A percentile compares a stretch with the other conserved stretches of the same genome.
phyloP scores from a whole-genome alignment of 2,797 vertebrate genomes.

The Darevskia nairensis region DNA sequence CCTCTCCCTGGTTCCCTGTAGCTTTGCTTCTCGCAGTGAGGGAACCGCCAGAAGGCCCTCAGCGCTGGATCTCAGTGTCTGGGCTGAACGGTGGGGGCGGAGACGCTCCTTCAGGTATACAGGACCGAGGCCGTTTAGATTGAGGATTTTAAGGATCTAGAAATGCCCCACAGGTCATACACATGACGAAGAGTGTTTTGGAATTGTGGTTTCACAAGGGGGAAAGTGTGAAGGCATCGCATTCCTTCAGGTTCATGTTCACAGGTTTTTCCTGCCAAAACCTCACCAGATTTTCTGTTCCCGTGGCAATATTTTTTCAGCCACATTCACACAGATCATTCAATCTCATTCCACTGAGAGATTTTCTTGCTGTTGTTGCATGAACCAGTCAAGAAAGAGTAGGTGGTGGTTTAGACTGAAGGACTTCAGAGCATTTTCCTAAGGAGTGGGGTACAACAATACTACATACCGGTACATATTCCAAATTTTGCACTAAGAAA shows the following conservation, averaged over 20 bases:
- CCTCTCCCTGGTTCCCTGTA: too few relatives aligned
- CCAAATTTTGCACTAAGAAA: background rate
- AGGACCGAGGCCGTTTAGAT: too few relatives aligned
- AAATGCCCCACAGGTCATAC: background rate
- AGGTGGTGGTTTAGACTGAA: background rate
- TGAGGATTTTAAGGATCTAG: too few relatives aligned
- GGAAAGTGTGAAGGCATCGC: background rate
- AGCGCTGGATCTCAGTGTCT: too few relatives aligned
- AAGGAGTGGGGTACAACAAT: background rate
- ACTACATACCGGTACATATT: too few relatives aligned
- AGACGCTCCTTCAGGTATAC: too few relatives aligned
- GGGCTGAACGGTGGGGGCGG: too few relatives aligned
- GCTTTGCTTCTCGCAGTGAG: too few relatives aligned
- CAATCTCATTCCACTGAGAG: background rate
- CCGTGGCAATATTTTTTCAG: background rate
- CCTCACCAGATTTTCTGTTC: background rate
- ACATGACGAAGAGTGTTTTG: background rate
- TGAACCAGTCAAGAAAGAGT: background rate
- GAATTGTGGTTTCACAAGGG: background rate
- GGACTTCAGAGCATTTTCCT: background rate
- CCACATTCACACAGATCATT: background rate
- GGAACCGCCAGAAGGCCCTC: too few relatives aligned
- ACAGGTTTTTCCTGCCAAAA: background rate
- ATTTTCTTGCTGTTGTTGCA: background rate
- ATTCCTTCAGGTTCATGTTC: background rate